These are phyloP conservation scores for Morpho helenor DNA, from an alignment of 2,888 invertebrate species.

Conservation along the genomic window DNA sequence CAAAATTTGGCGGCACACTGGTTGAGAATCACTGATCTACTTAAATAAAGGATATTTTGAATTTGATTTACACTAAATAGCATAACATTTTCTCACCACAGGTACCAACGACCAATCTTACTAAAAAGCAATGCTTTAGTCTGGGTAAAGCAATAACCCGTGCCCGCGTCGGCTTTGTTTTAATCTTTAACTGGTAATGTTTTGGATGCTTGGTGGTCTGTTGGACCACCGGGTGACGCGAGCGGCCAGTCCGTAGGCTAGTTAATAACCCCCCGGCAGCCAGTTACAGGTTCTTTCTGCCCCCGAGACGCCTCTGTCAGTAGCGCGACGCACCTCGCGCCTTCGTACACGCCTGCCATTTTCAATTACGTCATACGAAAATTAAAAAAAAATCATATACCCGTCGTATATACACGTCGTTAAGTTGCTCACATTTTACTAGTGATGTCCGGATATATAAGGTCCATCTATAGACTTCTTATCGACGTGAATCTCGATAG, in stretches of 20 bases:
- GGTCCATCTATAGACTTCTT: too few relatives aligned
- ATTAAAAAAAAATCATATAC: too few relatives aligned
- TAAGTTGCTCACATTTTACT: too few relatives aligned
- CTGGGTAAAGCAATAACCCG: conserved; percentile 27
- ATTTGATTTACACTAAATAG: conserved; percentile 20
- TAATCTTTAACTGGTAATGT: conserved; percentile 26
- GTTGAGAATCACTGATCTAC: too few relatives aligned
- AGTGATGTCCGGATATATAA: too few relatives aligned
- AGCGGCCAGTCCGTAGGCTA: conserved; percentile 67
- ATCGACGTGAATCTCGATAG: too few relatives aligned
- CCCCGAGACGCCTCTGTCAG: conserved; percentile 64
- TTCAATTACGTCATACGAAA: conserved; percentile 10
- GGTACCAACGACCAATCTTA: conserved; percentile 51
- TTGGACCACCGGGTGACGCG: conserved; percentile 46
- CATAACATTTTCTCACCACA: conserved; percentile 47
- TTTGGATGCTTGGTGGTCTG: conserved; percentile 40
- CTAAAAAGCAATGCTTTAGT: conserved; percentile 33
- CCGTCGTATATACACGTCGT: too few relatives aligned
- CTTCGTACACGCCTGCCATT: conserved; percentile 40
- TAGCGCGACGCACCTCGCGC: conserved; percentile 53
- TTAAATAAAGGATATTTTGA: too few relatives aligned
- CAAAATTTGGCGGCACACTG: too few relatives aligned
- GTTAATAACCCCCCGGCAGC: conserved; percentile 77
- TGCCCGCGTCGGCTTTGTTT: conserved; percentile 24
- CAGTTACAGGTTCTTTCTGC: conserved; percentile 73